Evolutionary conservation across 2,113 vertebrate species (phyloP), one percentile per base, ranked within the genome.

Genomic region (Oophaga pumilio): DNA sequence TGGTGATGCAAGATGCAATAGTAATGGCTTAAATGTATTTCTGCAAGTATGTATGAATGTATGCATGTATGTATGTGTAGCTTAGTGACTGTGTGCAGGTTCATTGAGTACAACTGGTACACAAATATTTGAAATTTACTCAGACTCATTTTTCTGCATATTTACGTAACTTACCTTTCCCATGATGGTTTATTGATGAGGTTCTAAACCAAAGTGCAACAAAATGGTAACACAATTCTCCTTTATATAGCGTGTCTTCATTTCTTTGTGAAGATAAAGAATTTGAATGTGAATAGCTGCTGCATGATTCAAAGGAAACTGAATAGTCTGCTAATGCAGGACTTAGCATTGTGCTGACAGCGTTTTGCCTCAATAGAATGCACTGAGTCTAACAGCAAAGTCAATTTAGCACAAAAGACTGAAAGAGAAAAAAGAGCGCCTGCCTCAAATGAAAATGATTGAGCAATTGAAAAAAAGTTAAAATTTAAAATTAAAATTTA

Each of bases 261-360:
- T 50, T 74, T 76, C 7, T 43, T 76, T 18, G 43, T n/a, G 18
- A 76, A 60, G 71, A 28, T 76, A 85, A 18, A 76, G 69, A 76
- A 85, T 76, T 62, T 64, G 20, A 56, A 85, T 85, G 22, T 50
- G 50, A 85, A 85, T 85, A 18, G 11, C 49, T 77, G 53, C 43
- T 66, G 73, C 53, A 53, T 78, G 74, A 60, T 68, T 52, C n/a
- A 86, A 64, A 86, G 53, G 59, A 78, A 86, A 86, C 84, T 86
- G 84, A 78, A 78, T 64, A 78, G n/a, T 78, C 84, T 68, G 84
- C 74, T 86, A n/a, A 62, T 85, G 53, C 28, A 24, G 71, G 57
- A 76, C 49, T 76, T 76, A 85, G 57, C 22, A 33, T 60, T 85
- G 56, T 85, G 84, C 84, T 85, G 84, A 85, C 84, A 76, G 49